Percentiles rank a stretch among this genome's conserved stretches.
phyloP scores from a whole-genome alignment of 2,797 vertebrate species.

The Potorous gilbertii region DNA sequence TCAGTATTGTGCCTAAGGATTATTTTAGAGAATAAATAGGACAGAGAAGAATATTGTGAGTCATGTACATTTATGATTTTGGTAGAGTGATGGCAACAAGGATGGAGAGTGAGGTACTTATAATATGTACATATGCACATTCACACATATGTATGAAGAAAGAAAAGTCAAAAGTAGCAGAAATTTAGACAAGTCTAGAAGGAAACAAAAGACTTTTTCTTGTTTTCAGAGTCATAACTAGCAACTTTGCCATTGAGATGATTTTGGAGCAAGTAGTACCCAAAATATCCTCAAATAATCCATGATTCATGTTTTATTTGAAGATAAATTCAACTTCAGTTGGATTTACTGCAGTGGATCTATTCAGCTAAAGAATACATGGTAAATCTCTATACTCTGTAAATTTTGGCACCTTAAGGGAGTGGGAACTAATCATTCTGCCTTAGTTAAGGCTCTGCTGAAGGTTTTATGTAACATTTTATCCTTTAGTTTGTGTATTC shows the following conservation, averaged over 20 bases:
- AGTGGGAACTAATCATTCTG: too few relatives aligned
- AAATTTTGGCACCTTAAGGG: background rate
- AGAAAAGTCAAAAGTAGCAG: background rate
- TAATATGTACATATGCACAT: background rate
- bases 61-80: background rate
- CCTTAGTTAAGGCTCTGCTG: background rate
- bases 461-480: background rate
- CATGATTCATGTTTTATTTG: background rate
- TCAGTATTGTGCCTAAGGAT: background rate
- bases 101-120: background rate
- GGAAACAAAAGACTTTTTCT: background rate
- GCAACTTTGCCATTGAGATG: background rate
- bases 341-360: background rate
- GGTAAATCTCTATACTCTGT: background rate
- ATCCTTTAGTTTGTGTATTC: background rate
- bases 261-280: background rate
- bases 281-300: background rate
- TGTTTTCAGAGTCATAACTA: background rate
- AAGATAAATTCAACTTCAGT: background rate
- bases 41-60: background rate
- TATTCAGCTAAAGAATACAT: background rate
- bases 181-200: background rate
- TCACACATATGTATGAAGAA: background rate
- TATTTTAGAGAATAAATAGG: background rate
- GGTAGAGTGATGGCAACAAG: background rate